Evolutionary conservation across 92 coral and sea anemone genomes (phyloP), one percentile per base, ranked within the genome.

Genomic region (Epizoanthus rinbou): DNA sequence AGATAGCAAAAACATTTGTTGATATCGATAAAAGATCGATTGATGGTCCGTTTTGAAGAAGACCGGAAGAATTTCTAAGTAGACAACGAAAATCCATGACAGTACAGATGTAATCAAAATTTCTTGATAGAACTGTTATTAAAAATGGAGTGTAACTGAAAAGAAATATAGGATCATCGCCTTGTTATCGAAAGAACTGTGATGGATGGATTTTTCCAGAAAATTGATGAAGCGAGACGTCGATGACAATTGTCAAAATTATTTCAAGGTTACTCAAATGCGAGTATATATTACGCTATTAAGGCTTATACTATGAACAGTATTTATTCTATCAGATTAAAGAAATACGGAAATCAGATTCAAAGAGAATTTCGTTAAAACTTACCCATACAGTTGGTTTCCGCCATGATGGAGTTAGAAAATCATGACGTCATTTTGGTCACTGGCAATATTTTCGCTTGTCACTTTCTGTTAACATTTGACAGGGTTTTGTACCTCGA

Each of bases 381-480:
- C 82, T 78, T 31, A 78, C 82, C 82, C 71, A 39, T 47, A 78
- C 39, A 59, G 70, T 59, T 16, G 56, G 35, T 43, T 21, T 65
- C 82, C 82, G 82, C 82, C 82, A 78, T 78, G 82, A 62, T 78
- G 71, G 71, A 62, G 64, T 10, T 75, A 17, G 64, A 41, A 73
- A 78, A 62, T 18, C 71, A 78, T 78, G 82, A 78, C 82, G 82
- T 78, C 82, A 78, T 78, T 78, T 78, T 39, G 23, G 16, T 60
- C 59, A 23, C 28, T 41, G 37, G 39, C 21, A 21, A 18, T 63
- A 59, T 76, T 14, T 78, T 62, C 66, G 62, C 53, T 19, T 75
- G 71, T 62, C 82, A 62, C 37, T 62, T 62, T 78, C 57, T 60
- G 71, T 78, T 60, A 41, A 16, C 45, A 57, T 35, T 63, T 57